Percentiles rank a stretch among this genome's conserved stretches.
phyloP scores from a whole-genome alignment of 2,113 vertebrate genomes.

The Sapayoa aenigma region DNA sequence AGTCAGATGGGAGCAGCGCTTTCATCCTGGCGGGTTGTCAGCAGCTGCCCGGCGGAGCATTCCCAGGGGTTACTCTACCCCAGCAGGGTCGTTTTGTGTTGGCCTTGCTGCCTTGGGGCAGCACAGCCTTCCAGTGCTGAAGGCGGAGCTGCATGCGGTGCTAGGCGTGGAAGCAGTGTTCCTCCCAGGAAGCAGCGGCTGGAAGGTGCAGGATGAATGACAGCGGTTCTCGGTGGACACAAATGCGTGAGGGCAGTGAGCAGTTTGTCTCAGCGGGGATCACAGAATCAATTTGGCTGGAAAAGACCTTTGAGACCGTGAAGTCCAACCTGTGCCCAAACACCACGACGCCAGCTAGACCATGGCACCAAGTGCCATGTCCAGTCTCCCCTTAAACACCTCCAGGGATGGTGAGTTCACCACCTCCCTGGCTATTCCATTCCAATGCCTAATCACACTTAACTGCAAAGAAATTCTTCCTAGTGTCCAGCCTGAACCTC shows the following conservation, averaged over 20 bases:
- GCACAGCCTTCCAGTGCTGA: fast-evolving
- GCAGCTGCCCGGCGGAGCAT: not conserved
- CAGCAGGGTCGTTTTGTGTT: not conserved
- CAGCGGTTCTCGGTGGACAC: not conserved
- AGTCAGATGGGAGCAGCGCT: not conserved
- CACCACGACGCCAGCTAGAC: not conserved
- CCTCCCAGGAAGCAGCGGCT: fast-evolving
- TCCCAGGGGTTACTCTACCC: not conserved
- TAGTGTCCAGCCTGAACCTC: not conserved
- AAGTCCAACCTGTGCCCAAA: not conserved
- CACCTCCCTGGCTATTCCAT: not conserved
- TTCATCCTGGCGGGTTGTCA: not conserved
- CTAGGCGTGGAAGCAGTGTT: fast-evolving
- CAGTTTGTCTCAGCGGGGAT: fast-evolving
- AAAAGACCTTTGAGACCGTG: not conserved
- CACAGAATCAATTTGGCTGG: not conserved
- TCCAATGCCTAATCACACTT: not conserved
- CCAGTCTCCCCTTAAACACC: not conserved
- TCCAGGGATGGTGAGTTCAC: not conserved
- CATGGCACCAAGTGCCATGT: not conserved
- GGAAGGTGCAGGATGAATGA: not conserved
- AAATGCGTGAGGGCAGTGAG: not conserved
- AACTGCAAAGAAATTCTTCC: not conserved
- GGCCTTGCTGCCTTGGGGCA: not conserved
- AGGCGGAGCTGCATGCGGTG: not conserved